Evolutionary conservation across 2,113 vertebrate species (phyloP), one percentile per base, ranked within the genome.

Genomic region (Lepus americanus): DNA sequence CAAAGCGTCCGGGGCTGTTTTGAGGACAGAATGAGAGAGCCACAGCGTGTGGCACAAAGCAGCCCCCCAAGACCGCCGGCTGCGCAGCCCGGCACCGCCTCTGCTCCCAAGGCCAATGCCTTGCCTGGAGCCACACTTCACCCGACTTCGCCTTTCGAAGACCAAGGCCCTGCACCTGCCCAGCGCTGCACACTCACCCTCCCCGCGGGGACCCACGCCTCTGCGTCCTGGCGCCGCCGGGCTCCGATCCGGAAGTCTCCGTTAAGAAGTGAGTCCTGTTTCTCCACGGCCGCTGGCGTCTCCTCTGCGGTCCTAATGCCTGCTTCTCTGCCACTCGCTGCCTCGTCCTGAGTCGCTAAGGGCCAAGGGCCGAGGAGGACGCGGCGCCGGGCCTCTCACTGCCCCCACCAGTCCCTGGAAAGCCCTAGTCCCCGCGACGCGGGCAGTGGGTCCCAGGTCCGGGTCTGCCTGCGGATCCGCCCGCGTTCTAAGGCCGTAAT

Each of bases 401-500:
- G 3, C 61, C 74, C 33, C 11, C 64, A 39, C 2, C 55, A 23
- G 78, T 72, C 53, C 61, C 3, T 1, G 49, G 51, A 70, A 82
- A 55, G 9, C 51, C 74, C 9, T 0, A 23, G 55, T 14, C 23
- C 33, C 74, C 11, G 39, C 22, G 27, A 3, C 82, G 1, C 7
- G 39, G 0, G 92, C 79, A 3, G 59, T 49, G 0, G 12, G 31
- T 39, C 23, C 53, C 25, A 11, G 9, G 12, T 39, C 51, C 49
- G 2, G 44, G 44, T 44, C 44, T 44, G 44, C 44, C 44, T 44
- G 44, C 44, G 44, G 44, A 44, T 44, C 44, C 44, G 44, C 88
- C 13, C 0, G 8, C 16, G 5, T 11, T 53, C 36, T n/a, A 19
- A 44, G 44, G 12, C 36, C 74, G 49, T 23, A 0, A 23, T 4